phyloP scores from a whole-genome alignment of 2,888 invertebrate species.

The Drosophila neutralis region DNA sequence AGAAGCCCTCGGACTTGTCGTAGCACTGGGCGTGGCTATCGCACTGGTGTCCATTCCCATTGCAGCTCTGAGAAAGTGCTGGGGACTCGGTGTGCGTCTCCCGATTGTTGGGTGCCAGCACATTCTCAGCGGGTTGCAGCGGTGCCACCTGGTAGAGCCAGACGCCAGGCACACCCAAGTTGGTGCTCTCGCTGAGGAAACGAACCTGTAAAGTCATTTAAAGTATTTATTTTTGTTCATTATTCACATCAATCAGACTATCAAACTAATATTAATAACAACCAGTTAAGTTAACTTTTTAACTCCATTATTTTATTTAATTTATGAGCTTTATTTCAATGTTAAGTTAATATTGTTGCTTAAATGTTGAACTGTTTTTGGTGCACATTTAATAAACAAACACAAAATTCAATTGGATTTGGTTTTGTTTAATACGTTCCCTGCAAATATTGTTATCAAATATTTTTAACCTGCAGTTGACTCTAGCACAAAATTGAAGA shows the following conservation, averaged over 20 bases:
- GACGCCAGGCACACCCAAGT: slow-evolving; percentile 92
- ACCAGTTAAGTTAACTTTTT: background rate
- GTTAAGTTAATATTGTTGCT: background rate
- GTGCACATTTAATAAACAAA: background rate
- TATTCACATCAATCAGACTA: background rate
- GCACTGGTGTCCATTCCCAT: slow-evolving; percentile 90
- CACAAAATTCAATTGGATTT: background rate
- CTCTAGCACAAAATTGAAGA: too few species aligned
- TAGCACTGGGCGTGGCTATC: slow-evolving; percentile 92
- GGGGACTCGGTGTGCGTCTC: slow-evolving; percentile 84
- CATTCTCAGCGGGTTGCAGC: slow-evolving; percentile 86
- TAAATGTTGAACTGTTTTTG: too few species aligned
- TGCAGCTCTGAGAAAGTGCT: slow-evolving; percentile 85
- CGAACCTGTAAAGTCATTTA: slow-evolving; percentile 71
- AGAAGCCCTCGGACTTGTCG: slow-evolving; percentile 93
- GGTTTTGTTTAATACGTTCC: background rate
- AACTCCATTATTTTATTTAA: background rate
- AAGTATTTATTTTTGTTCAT: too few species aligned
- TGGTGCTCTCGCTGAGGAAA: slow-evolving; percentile 90
- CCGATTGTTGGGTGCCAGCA: slow-evolving; percentile 89
- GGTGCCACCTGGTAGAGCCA: slow-evolving; percentile 95
- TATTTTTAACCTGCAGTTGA: background rate
- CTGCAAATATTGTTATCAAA: background rate
- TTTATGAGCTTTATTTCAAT: background rate
- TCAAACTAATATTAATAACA: background rate